These are phyloP conservation scores for Cercopithecus mitis DNA, from an alignment of 2,797 vertebrate species.

Conservation along the genomic window DNA sequence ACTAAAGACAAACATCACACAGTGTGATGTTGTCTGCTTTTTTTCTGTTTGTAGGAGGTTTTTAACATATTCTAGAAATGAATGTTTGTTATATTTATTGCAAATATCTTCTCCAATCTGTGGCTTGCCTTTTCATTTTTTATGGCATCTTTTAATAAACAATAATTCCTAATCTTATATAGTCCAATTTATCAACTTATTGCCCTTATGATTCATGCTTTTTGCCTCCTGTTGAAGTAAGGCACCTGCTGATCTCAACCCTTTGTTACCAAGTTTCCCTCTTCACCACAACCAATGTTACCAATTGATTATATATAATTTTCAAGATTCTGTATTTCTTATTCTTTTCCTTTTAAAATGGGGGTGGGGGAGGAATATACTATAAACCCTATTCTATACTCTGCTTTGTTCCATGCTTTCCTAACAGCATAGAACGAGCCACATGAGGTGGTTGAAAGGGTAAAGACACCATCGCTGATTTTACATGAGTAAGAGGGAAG, in stretches of 20 bases:
- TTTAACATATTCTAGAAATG: background rate
- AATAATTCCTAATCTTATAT: background rate
- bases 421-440: background rate
- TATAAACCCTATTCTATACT: background rate
- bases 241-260: background rate
- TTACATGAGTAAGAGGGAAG: background rate
- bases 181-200: background rate
- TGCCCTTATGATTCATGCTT: background rate
- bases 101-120: background rate
- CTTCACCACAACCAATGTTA: background rate
- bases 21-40: background rate
- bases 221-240: background rate
- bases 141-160: background rate
- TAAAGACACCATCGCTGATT: background rate
- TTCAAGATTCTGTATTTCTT: background rate
- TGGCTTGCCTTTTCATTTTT: slow-evolving; percentile 4
- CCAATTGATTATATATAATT: background rate
- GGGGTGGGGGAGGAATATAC: background rate
- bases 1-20: background rate
- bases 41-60: background rate
- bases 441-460: background rate
- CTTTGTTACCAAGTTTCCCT: background rate
- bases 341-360: background rate
- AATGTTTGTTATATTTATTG: background rate
- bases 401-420: background rate